A percentile compares a stretch with the other conserved stretches of the same genome.
Conservation (phyloP, 2,797 vertebrate genomes). For the Gobio occitaniae region DNA sequence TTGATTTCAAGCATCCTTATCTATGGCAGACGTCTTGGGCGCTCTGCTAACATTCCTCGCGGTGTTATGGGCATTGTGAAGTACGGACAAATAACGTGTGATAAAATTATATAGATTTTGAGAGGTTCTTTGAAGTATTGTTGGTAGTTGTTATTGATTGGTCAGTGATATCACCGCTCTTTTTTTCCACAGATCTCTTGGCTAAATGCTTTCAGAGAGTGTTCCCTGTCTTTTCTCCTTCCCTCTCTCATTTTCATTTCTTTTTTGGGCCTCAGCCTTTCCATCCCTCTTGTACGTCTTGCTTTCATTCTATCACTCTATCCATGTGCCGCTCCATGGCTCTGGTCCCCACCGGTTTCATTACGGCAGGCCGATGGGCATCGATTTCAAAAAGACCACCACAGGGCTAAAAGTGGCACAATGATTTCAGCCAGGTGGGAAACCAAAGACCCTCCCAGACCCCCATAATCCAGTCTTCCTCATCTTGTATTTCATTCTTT, state of each 20-base stretch:
- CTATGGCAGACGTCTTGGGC: constrained; percentile 34
- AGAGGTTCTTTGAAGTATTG: constrained; percentile 51
- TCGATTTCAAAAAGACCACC: constrained; percentile 58
- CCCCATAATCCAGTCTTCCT: constrained; percentile 43
- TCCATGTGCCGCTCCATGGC: background rate
- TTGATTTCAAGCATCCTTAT: constrained; percentile 44
- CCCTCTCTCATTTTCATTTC: constrained; percentile 23
- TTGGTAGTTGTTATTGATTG: constrained; percentile 50
- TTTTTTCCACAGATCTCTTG: constrained; percentile 56
- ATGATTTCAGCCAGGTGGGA: constrained; percentile 58
- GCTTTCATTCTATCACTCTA: constrained; percentile 34
- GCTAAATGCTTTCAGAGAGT: constrained; percentile 59
- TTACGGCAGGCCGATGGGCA: constrained; percentile 52
- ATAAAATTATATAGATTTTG: constrained; percentile 52
- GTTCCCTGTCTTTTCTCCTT: constrained; percentile 32
- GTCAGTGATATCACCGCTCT: constrained; percentile 48
- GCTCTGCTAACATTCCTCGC: constrained; percentile 15
- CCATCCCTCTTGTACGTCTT: constrained; percentile 29
- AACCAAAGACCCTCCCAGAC: constrained; percentile 47
- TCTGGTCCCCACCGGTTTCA: constrained; percentile 42
- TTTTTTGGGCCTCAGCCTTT: constrained; percentile 32
- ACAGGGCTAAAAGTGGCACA: constrained; percentile 57
- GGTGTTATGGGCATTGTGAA: constrained; percentile 21
- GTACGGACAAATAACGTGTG: constrained; percentile 43
- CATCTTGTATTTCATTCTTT: constrained; percentile 35